A percentile compares a stretch with the other conserved stretches of the same genome.
These are phyloP conservation scores for Anguilla obscura DNA, from an alignment of 2,797 vertebrate genomes.

Conservation along the genomic window DNA sequence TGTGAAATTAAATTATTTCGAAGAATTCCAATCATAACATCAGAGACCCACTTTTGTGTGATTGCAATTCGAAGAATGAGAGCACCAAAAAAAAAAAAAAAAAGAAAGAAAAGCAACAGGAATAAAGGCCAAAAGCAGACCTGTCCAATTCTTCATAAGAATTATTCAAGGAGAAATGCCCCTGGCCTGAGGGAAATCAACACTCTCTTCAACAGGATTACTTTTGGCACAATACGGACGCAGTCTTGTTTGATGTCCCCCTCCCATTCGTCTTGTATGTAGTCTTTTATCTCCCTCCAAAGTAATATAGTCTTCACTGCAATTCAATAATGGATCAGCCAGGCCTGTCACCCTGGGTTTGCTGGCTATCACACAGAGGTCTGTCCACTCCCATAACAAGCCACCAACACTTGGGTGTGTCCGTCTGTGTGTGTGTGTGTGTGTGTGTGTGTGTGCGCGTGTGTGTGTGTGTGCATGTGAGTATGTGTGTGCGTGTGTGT, in stretches of 20 bases:
- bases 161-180: conserved; percentile 89
- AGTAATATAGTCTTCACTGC: conserved; percentile 96
- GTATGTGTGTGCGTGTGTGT: conserved; percentile 46
- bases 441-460: neutral
- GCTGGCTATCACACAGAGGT: conserved; percentile 93
- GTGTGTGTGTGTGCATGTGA: conserved; percentile 65
- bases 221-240: conserved; percentile 93
- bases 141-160: conserved; percentile 80
- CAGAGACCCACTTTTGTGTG: conserved; percentile 53
- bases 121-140: conserved; percentile 62
- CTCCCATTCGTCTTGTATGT: conserved; percentile 93
- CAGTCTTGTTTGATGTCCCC: conserved; percentile 96
- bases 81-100: conserved; percentile 27
- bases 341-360: conserved; percentile 94
- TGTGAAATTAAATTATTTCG: conserved; percentile 70
- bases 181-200: conserved; percentile 91
- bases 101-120: conserved; percentile 35
- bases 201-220: conserved; percentile 88
- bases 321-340: conserved; percentile 95
- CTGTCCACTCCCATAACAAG: conserved; percentile 90
- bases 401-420: conserved; percentile 63
- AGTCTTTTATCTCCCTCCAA: conserved; percentile 99
- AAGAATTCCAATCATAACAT: conserved; percentile 73
- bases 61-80: conserved; percentile 50
- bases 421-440: conserved; percentile 35